Evolutionary conservation across 2,797 vertebrate genomes (phyloP).

Genomic region (Sus cebifrons): DNA sequence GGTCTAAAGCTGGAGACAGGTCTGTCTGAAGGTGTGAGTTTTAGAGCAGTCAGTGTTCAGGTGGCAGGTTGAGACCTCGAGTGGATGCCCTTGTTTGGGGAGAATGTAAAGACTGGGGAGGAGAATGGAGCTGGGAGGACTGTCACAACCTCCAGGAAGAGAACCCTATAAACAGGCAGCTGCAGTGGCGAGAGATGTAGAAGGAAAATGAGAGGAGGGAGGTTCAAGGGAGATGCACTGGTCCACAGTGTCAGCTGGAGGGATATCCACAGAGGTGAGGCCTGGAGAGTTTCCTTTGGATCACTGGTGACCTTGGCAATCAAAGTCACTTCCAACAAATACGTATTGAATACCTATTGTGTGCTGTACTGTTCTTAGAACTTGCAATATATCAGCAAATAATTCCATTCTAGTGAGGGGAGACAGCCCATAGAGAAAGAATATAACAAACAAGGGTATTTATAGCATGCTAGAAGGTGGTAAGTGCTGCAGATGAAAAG

Average conservation of each 20-base stretch:
- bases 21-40: background rate
- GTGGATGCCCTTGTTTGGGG: background rate
- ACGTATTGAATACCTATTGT: background rate
- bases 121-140: background rate
- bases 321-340: background rate
- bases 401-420: background rate
- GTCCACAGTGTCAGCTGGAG: background rate
- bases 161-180: background rate
- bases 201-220: background rate
- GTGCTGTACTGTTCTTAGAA: background rate
- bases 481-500: background rate
- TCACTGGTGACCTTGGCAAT: background rate
- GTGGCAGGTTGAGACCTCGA: background rate
- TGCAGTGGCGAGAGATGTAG: background rate
- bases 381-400: background rate
- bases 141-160: background rate
- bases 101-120: background rate
- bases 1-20: background rate
- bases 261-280: background rate
- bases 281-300: background rate
- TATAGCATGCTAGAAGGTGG: background rate
- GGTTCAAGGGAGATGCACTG: background rate
- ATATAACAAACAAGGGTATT: background rate
- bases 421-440: background rate
- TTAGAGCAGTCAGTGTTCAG: background rate